phyloP scores from a whole-genome alignment of 2,888 invertebrate genomes.

The Thereva nobilitata region DNA sequence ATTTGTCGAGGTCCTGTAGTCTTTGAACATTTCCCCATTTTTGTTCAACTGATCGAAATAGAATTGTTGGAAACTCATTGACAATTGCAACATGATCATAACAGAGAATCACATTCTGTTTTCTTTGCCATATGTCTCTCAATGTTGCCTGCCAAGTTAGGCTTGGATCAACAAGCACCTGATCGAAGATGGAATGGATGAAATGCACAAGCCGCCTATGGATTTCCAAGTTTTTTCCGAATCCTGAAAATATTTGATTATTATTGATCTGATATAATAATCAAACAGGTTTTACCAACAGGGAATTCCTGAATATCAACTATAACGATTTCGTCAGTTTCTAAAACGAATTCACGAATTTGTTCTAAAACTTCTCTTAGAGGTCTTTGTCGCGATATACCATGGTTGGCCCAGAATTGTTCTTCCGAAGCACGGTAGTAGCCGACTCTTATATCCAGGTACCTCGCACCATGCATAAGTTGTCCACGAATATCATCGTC shows the following conservation, averaged over 20 bases:
- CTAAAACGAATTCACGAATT: conserved; percentile 61
- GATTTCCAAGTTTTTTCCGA: conserved; percentile 56
- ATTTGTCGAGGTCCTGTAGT: conserved; percentile 60
- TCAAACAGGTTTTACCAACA: conserved; percentile 57
- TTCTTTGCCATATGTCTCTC: conserved; percentile 60
- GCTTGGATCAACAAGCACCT: conserved; percentile 60
- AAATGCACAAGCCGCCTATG: conserved; percentile 62
- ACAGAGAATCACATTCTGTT: conserved; percentile 61
- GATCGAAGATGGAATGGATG: conserved; percentile 62
- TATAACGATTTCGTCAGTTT: conserved; percentile 65
- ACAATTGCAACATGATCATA: conserved; percentile 59
- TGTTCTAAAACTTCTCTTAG: conserved; percentile 60
- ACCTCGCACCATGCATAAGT: conserved; percentile 65
- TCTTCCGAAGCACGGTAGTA: conserved; percentile 56
- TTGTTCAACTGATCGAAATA: conserved; percentile 66
- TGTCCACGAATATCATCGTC: conserved; percentile 65
- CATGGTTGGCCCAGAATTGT: conserved; percentile 64
- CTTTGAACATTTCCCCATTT: conserved; percentile 70
- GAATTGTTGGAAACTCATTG: conserved; percentile 50
- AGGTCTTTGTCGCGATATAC: conserved; percentile 60
- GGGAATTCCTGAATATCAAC: conserved; percentile 66
- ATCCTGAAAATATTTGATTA: conserved; percentile 51
- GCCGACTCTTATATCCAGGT: conserved; percentile 65
- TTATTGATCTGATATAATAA: conserved; percentile 2
- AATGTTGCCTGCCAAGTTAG: conserved; percentile 59